phyloP scores from a whole-genome alignment of 2,797 vertebrate species.

The Siniperca obscura region DNA sequence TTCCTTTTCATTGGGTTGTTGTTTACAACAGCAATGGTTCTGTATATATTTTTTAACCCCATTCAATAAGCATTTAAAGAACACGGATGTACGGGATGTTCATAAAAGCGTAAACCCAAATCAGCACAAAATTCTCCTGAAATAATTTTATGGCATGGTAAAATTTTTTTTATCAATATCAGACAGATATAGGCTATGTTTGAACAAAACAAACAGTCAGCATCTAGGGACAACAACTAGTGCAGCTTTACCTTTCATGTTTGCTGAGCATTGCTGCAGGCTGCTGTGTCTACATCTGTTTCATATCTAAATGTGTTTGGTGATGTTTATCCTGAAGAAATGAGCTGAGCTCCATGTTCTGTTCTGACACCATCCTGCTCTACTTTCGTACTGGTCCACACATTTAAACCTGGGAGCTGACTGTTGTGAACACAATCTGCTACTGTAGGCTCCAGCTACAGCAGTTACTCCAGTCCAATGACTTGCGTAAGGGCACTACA shows the following conservation, averaged over 20 bases:
- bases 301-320: constrained; percentile 12
- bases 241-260: constrained; percentile 2
- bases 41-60: not conserved
- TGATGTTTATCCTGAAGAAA: not conserved
- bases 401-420: not conserved
- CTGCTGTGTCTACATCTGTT: constrained; percentile 20
- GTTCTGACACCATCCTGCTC: not conserved
- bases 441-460: not conserved
- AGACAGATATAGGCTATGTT: not conserved
- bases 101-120: constrained; percentile 3
- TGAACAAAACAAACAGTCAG: constrained; percentile 12
- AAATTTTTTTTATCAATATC: not conserved
- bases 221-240: not conserved
- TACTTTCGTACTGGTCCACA: not conserved
- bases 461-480: not conserved
- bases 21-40: not conserved
- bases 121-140: constrained; percentile 2
- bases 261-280: constrained; percentile 3
- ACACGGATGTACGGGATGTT: not conserved
- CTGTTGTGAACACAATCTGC: not conserved
- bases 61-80: not conserved
- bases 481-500: not conserved
- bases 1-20: not conserved
- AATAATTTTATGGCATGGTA: not conserved
- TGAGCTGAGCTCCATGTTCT: not conserved